Evolutionary conservation across 2,797 vertebrate genomes (phyloP).

Genomic region (Sebastes nivosus): DNA sequence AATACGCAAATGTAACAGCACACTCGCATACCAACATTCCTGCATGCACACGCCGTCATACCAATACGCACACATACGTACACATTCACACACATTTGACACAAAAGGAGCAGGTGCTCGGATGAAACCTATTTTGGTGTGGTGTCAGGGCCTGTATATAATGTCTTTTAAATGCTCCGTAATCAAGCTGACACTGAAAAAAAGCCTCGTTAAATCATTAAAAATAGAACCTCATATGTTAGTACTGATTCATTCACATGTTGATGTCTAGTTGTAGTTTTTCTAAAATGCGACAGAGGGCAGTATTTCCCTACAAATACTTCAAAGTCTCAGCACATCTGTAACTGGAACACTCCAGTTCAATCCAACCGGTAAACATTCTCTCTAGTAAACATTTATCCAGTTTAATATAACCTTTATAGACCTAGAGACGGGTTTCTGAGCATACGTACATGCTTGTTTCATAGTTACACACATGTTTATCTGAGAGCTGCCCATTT

Average conservation of each 20-base stretch:
- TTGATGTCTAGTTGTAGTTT: conserved; percentile 22
- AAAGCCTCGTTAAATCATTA: not conserved
- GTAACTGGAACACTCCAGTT: not conserved
- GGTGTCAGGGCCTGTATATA: not conserved
- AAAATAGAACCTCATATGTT: not conserved
- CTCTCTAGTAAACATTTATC: conserved; percentile 32
- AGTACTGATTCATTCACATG: not conserved
- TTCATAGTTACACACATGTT: not conserved
- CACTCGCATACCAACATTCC: not conserved
- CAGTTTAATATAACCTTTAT: conserved; percentile 26
- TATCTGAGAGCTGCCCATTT: not conserved
- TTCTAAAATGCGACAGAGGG: conserved; percentile 52
- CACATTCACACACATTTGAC: not conserved
- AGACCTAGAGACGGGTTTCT: not conserved
- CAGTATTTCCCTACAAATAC: conserved; percentile 43
- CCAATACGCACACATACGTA: not conserved
- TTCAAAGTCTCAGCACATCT: not conserved
- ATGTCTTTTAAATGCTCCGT: not conserved
- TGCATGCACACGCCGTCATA: not conserved
- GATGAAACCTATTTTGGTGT: not conserved
- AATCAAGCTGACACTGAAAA: not conserved
- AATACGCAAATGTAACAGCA: not conserved
- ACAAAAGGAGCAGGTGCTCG: not conserved
- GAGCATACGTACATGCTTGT: not conserved
- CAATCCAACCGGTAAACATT: not conserved